phyloP scores from a whole-genome alignment of 2,113 vertebrate genomes.

The Furnarius figulus region DNA sequence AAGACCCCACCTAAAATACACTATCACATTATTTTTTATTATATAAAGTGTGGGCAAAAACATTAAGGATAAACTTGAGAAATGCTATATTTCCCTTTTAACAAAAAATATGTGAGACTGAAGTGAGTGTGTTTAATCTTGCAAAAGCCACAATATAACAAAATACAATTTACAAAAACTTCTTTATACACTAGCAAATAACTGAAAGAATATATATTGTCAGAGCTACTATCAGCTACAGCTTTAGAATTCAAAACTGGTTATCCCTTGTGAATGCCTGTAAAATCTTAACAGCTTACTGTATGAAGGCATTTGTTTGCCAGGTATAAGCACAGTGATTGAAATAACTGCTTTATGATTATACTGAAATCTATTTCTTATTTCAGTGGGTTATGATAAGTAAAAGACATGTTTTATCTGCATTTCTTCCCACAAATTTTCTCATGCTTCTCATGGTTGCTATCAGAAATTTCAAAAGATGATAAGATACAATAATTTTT shows the following conservation, averaged over 20 bases:
- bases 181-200: neutral
- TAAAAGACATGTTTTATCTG: neutral
- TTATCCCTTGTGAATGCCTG: neutral
- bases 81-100: neutral
- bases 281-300: neutral
- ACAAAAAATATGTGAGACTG: neutral
- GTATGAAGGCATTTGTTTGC: neutral
- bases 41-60: neutral
- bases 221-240: neutral
- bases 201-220: neutral
- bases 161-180: neutral
- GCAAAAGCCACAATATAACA: neutral
- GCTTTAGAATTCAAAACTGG: neutral
- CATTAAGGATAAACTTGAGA: neutral
- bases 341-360: neutral
- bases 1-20: neutral
- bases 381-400: neutral
- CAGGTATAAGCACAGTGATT: neutral
- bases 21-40: neutral
- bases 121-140: neutral
- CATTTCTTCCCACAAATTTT: neutral
- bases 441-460: neutral
- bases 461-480: neutral
- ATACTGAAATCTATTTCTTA: neutral
- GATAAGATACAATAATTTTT: neutral